These are phyloP conservation scores for Lepidocyrtoides sp. DNA, from an alignment of 2,888 invertebrate genomes.

Conservation along the genomic window DNA sequence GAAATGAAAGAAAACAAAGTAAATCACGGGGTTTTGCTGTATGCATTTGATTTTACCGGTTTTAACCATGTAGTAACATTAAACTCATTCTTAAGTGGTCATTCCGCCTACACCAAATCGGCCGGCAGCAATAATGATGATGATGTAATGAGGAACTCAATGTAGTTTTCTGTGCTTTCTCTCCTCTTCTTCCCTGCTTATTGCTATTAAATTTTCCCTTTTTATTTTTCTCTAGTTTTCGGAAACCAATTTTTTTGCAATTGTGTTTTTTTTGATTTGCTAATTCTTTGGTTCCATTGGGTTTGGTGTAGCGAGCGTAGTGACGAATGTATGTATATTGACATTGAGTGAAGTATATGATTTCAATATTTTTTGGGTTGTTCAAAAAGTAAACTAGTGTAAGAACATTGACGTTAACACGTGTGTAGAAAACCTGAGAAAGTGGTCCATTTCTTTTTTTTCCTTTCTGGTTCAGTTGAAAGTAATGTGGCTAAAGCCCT, in stretches of 20 bases:
- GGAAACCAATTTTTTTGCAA: neutral
- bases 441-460: neutral
- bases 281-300: neutral
- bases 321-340: neutral
- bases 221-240: neutral
- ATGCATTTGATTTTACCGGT: neutral
- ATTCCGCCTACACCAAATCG: too few relatives aligned
- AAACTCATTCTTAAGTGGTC: too few relatives aligned
- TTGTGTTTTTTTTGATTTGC: neutral
- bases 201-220: too few relatives aligned
- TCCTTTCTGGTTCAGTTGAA: neutral
- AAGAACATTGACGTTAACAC: neutral
- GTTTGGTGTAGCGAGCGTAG: neutral
- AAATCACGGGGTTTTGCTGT: too few relatives aligned
- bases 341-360: slow-evolving; percentile 50
- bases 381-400: neutral
- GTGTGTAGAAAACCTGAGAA: neutral
- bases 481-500: neutral
- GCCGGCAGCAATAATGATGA: too few relatives aligned
- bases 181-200: too few relatives aligned
- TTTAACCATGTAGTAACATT: neutral
- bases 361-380: neutral
- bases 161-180: too few relatives aligned
- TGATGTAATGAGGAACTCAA: too few relatives aligned
- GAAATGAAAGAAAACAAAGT: too few relatives aligned